Percentiles rank a stretch among this genome's conserved stretches.
Evolutionary conservation across 1,140 invertebrate genomes (phyloP).

Genomic region (Hyles euphorbiae): DNA sequence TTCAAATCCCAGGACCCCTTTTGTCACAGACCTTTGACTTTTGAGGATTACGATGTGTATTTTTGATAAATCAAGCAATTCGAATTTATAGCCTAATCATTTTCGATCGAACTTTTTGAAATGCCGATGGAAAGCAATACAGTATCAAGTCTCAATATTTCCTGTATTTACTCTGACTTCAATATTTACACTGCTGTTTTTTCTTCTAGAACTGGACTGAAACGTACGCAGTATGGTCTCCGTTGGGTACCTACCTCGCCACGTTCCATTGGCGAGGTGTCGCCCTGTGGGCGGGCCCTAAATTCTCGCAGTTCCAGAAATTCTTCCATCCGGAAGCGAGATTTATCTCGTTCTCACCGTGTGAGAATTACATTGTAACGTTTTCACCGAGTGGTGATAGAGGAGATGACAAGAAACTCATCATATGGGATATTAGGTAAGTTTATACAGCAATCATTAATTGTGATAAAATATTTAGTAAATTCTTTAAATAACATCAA

Average conservation of each 20-base stretch:
- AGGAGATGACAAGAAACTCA: slow-evolving; percentile 83
- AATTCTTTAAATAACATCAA: too few relatives aligned
- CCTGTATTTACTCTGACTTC: too few relatives aligned
- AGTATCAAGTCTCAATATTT: too few relatives aligned
- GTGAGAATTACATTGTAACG: slow-evolving; percentile 97
- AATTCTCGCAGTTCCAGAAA: slow-evolving; percentile 93
- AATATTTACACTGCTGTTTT: neutral
- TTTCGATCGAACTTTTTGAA: too few relatives aligned
- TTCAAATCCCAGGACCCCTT: too few relatives aligned
- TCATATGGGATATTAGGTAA: slow-evolving; percentile 95
- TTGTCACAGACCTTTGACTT: too few relatives aligned
- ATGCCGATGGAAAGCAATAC: too few relatives aligned
- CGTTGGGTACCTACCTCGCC: slow-evolving; percentile 95
- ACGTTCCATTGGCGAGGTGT: slow-evolving; percentile 97
- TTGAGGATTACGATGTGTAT: too few relatives aligned
- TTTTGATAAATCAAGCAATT: too few relatives aligned
- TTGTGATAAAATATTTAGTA: neutral
- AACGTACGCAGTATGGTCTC: slow-evolving; percentile 97
- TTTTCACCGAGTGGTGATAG: slow-evolving; percentile 87
- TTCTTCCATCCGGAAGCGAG: slow-evolving; percentile 95
- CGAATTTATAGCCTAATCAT: too few relatives aligned
- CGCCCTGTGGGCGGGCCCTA: slow-evolving; percentile 96
- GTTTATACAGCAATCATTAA: slow-evolving; percentile 11
- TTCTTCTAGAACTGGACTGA: slow-evolving; percentile 91
- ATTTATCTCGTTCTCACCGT: slow-evolving; percentile 98